Conservation (phyloP, 92 coral and sea anemone species). For the Phymanthus crucifer region DNA sequence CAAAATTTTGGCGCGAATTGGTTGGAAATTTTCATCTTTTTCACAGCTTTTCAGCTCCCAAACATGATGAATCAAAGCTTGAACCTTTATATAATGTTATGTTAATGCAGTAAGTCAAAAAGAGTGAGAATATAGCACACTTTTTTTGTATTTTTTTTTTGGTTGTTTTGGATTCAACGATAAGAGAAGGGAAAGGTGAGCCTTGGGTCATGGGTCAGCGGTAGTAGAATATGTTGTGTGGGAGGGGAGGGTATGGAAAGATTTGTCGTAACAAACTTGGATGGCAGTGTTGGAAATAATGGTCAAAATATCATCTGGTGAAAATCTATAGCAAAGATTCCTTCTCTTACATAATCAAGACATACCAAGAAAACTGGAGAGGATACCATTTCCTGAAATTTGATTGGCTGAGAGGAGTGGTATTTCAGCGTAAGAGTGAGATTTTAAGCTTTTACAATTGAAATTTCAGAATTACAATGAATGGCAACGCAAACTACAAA, state of each 20-base stretch:
- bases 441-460: too few relatives aligned
- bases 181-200: not conserved
- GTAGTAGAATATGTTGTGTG: not conserved
- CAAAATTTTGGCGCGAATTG: constrained; percentile 6
- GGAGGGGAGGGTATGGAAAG: not conserved
- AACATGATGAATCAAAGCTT: not conserved
- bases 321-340: too few relatives aligned
- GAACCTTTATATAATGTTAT: not conserved
- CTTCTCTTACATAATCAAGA: too few relatives aligned
- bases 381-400: too few relatives aligned
- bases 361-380: too few relatives aligned
- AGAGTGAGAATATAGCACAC: not conserved
- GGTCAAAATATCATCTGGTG: too few relatives aligned
- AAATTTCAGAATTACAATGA: too few relatives aligned
- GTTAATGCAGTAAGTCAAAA: not conserved
- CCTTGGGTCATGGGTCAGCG: not conserved
- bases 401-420: too few relatives aligned
- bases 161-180: not conserved
- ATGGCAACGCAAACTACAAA: too few relatives aligned
- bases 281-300: too few relatives aligned
- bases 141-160: not conserved
- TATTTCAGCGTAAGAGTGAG: too few relatives aligned
- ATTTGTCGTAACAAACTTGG: not conserved
- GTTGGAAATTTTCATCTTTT: not conserved
- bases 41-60: not conserved